These are phyloP conservation scores for Netelia melanura DNA, from an alignment of 2,888 invertebrate species.

Conservation along the genomic window DNA sequence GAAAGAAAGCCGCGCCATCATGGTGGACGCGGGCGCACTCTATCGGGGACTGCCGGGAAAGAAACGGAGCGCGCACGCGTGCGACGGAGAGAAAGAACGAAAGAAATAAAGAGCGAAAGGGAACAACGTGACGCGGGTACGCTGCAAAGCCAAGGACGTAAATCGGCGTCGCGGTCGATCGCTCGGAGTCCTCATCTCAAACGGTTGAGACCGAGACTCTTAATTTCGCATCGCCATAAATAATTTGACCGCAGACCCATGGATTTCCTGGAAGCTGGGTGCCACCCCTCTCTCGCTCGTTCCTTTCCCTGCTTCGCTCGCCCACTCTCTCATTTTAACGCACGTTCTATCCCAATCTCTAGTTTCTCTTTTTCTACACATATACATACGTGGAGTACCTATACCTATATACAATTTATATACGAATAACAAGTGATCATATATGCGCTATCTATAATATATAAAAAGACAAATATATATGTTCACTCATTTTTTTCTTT, in stretches of 20 bases:
- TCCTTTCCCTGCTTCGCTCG: constrained; percentile 46
- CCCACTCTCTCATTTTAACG: constrained; percentile 60
- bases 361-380: constrained; percentile 44
- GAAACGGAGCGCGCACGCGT: constrained; percentile 23
- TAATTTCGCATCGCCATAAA: constrained; percentile 84
- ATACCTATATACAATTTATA: background rate
- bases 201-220: constrained; percentile 81
- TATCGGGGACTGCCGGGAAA: constrained; percentile 36
- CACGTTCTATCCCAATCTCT: constrained; percentile 55
- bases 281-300: constrained; percentile 31
- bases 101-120: constrained; percentile 49
- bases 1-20: constrained; percentile 62
- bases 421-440: constrained; percentile 29
- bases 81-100: constrained; percentile 18
- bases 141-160: constrained; percentile 77
- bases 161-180: constrained; percentile 79
- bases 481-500: constrained; percentile 59
- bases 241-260: constrained; percentile 83
- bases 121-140: constrained; percentile 71
- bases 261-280: constrained; percentile 80
- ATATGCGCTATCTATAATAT: constrained; percentile 27
- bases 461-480: constrained; percentile 40
- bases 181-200: constrained; percentile 77
- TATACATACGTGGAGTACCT: constrained; percentile 1
- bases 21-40: constrained; percentile 49